phyloP scores from a whole-genome alignment of 2,113 vertebrate genomes.

The Hydropotes inermis region DNA sequence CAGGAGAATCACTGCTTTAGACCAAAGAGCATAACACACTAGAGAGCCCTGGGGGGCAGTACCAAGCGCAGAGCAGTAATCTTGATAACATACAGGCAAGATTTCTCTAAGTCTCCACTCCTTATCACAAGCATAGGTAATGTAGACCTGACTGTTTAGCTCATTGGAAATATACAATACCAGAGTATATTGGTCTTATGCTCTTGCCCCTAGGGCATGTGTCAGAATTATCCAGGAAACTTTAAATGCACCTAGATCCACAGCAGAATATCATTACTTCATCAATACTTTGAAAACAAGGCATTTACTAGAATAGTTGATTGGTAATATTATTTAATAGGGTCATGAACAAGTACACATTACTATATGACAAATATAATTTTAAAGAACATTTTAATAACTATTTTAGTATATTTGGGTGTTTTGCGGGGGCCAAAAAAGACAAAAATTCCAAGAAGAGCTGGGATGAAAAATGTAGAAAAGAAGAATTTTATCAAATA shows the following conservation, averaged over 20 bases:
- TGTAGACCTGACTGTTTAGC: neutral
- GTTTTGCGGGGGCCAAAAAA: neutral
- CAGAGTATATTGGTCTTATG: neutral
- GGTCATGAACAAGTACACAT: neutral
- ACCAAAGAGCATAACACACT: neutral
- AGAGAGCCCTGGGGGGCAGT: neutral
- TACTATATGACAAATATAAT: neutral
- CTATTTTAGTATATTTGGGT: neutral
- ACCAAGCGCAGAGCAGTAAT: neutral
- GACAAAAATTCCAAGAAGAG: neutral
- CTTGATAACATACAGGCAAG: neutral
- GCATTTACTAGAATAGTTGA: neutral
- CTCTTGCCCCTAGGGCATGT: neutral
- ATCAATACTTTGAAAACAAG: neutral
- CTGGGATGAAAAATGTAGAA: neutral
- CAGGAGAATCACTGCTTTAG: neutral
- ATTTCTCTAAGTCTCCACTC: neutral
- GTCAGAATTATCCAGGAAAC: neutral
- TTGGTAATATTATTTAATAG: neutral
- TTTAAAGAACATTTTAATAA: neutral
- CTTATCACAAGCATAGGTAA: neutral
- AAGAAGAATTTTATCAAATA: constrained; percentile 19
- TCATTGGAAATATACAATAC: neutral
- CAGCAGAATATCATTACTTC: neutral
- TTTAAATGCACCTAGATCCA: neutral